Evolutionary conservation across 2,113 vertebrate genomes (phyloP), one percentile per base, ranked within the genome.

Genomic region (Dipodomys ordii): DNA sequence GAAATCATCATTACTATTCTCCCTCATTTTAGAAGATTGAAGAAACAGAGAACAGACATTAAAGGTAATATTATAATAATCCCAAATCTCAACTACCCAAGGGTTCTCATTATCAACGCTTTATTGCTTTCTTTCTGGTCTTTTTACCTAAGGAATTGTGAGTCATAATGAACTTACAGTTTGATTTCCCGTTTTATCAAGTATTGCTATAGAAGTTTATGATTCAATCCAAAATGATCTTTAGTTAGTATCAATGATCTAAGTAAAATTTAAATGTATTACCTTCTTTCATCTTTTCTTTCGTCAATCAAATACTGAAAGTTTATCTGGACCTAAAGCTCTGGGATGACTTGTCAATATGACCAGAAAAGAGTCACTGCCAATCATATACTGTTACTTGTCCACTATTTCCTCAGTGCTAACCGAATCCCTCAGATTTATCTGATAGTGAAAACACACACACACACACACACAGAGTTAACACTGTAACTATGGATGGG

Each of bases 191-290:
- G 15, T 53, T 72, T 83, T 6, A 76, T 64, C 8, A 86, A 87
- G 10, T 12, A 60, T 76, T 76, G 28, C 73, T 88, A 6, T 46
- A 67, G 80, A 93, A 30, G 0, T 76, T 62, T 69, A 13, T 62
- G 67, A 74, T 19, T 83, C 91, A 82, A 79, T 86, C 93, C 78
- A 13, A 94, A 87, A 89, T 80, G 11, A 49, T 80, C n/a, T 35
- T 80, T 35, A 82, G n/a, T 23, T 78, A 80, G 15, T 64, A 79
- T 76, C 71, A 88, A 79, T 73, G 72, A 74, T 35, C 20, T n/a
- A 87, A 49, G 39, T 87, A 79, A 67, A 95, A 85, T 16, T 46
- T 89, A 82, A 88, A 67, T 46, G 18, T 25, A 49, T 15, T 35
- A 64, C 4, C 30, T 67, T 71, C 30, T 83, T 80, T 57, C 32